Evolutionary conservation across 2,888 invertebrate species (phyloP), one percentile per base, ranked within the genome.

Genomic region (Lordiphosa andalusiaca): DNA sequence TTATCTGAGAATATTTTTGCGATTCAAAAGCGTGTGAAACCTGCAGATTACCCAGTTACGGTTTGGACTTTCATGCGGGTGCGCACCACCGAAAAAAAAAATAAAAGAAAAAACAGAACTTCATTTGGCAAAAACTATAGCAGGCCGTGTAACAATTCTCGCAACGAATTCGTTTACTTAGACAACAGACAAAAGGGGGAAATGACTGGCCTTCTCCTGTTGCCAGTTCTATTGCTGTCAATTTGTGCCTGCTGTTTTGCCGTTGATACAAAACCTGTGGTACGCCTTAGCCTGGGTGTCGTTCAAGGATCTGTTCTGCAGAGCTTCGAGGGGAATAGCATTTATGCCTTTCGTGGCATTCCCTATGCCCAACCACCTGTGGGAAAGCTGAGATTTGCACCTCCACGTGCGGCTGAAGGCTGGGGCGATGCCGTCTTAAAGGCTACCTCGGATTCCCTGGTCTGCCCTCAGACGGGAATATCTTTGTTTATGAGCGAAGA

Each of bases 401-500:
- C 69, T 7, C 86, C 87, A 0, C 19, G 38, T 3, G 69, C 76
- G 0, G 73, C 85, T 0, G 71, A 74, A 13, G 55, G 80, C 0
- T 91, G 90, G 90, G 68, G 72, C 6, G 10, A 50, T 5, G 25
- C n/a, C 0, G 71, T 87, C 4, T 76, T 89, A 6, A 87, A 90
- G 54, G 91, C 90, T 2, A 88, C 89, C 0, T 52, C 83, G 30
- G 90, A 91, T 68, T 90, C 90, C 16, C 84, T 88, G 6, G 63
- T 88, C 1, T 91, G 91, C 41, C 83, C 86, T 0, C 86, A 88
- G 47, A 53, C 58, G 0, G 73, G 69, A 0, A 4, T 56, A 0
- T 16, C 36, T 0, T 4, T 48, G 2, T 13, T 77, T 44, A 88
- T 91, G 47, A 91, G 91, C 25, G 94, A 94, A 71, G 93, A 94